phyloP scores from a whole-genome alignment of 2,797 vertebrate genomes.

The Aulostomus chinensis region DNA sequence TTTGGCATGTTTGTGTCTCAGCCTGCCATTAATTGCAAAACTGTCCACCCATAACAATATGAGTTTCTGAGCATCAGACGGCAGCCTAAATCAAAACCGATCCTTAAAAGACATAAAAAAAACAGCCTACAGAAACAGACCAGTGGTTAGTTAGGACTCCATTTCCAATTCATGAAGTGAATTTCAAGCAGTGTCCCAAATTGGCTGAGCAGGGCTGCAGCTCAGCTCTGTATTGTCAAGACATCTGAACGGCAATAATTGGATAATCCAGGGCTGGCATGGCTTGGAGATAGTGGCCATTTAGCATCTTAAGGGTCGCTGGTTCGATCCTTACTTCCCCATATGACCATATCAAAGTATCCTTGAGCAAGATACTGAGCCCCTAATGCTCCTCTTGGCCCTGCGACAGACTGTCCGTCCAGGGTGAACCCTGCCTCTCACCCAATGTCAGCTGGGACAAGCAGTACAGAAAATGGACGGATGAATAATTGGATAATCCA shows the following conservation, averaged over 20 bases:
- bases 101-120: not conserved
- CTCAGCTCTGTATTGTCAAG: constrained; percentile 12
- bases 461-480: too few species aligned
- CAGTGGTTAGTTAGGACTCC: constrained; percentile 21
- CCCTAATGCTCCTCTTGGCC: too few species aligned
- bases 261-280: constrained; percentile 51
- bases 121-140: constrained; percentile 12
- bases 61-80: constrained; percentile 19
- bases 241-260: constrained; percentile 40
- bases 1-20: constrained; percentile 58
- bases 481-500: constrained; percentile 50
- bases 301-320: too few species aligned
- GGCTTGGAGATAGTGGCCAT: too few species aligned
- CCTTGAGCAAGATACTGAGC: too few species aligned
- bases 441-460: too few species aligned
- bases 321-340: too few species aligned
- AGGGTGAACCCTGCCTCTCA: too few species aligned
- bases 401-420: too few species aligned
- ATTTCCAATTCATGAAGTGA: constrained; percentile 44
- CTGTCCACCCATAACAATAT: constrained; percentile 53
- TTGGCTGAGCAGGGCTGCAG: constrained; percentile 6
- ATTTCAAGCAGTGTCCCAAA: constrained; percentile 46
- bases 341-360: too few species aligned
- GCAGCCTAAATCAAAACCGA: constrained; percentile 31
- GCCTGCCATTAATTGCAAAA: constrained; percentile 56